A percentile compares a stretch with the other conserved stretches of the same genome.
These are phyloP conservation scores for Trinectes maculatus DNA, from an alignment of 2,113 vertebrate genomes.

Conservation along the genomic window DNA sequence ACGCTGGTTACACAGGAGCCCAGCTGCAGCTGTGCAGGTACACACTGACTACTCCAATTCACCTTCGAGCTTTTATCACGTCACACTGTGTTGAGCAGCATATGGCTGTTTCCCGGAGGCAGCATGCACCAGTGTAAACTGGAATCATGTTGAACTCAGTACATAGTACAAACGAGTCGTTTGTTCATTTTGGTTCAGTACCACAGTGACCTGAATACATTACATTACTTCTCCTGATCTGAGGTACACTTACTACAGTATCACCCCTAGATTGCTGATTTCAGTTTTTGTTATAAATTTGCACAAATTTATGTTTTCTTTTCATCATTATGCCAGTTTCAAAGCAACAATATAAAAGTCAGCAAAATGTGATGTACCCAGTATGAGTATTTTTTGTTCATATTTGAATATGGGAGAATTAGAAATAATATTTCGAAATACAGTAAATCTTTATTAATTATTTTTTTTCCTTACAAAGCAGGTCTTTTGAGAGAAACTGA, in stretches of 20 bases:
- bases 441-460: no score
- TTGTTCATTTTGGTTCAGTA: background rate
- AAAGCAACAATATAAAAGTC: no score
- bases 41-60: background rate
- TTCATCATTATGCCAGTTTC: no score
- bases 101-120: background rate
- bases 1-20: constrained; percentile 50
- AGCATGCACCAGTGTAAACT: background rate
- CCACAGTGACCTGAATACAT: background rate
- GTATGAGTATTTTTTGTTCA: background rate
- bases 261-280: no score
- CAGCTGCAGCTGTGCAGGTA: constrained; percentile 80
- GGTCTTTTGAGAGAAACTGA: background rate
- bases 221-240: no score
- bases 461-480: background rate
- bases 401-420: background rate
- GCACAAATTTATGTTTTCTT: no score
- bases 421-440: background rate
- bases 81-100: background rate
- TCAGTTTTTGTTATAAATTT: no score
- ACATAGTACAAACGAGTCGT: background rate
- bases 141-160: background rate
- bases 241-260: no score
- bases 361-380: no score
- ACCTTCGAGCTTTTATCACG: background rate